A percentile compares a stretch with the other conserved stretches of the same genome.
These are phyloP conservation scores for Condylura cristata DNA, from an alignment of 2,113 vertebrate genomes.

Conservation along the genomic window DNA sequence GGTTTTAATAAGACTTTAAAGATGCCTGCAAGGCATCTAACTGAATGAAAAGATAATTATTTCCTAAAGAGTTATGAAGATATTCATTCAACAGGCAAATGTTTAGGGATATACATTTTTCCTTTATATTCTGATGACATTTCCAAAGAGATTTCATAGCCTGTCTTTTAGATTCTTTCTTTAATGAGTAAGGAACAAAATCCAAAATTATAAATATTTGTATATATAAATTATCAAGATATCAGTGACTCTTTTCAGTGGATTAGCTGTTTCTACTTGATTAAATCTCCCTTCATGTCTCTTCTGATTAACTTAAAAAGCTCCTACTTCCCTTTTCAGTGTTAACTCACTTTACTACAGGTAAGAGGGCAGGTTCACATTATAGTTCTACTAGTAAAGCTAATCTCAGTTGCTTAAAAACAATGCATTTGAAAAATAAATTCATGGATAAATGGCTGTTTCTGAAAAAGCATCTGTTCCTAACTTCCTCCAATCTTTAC, in stretches of 20 bases:
- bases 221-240: not conserved
- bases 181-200: not conserved
- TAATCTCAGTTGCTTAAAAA: not conserved
- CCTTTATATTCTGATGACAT: not conserved
- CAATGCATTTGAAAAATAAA: not conserved
- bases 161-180: not conserved
- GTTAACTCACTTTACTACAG: not conserved
- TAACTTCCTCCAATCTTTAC: not conserved
- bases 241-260: not conserved
- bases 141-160: conserved; percentile 38
- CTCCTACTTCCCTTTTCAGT: not conserved
- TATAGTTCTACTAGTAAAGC: not conserved
- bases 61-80: conserved; percentile 55
- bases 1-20: conserved; percentile 58
- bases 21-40: not conserved
- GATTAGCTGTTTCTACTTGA: conserved; percentile 1
- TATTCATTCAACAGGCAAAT: conserved; percentile 29
- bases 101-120: not conserved
- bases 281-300: not conserved
- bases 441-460: not conserved
- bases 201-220: not conserved
- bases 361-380: not conserved
- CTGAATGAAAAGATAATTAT: conserved; percentile 57
- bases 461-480: not conserved
- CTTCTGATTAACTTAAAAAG: not conserved